Percentiles rank a stretch among this genome's conserved stretches.
These are phyloP conservation scores for Clarias pachynema DNA, from an alignment of 2,797 vertebrate species.

Conservation along the genomic window DNA sequence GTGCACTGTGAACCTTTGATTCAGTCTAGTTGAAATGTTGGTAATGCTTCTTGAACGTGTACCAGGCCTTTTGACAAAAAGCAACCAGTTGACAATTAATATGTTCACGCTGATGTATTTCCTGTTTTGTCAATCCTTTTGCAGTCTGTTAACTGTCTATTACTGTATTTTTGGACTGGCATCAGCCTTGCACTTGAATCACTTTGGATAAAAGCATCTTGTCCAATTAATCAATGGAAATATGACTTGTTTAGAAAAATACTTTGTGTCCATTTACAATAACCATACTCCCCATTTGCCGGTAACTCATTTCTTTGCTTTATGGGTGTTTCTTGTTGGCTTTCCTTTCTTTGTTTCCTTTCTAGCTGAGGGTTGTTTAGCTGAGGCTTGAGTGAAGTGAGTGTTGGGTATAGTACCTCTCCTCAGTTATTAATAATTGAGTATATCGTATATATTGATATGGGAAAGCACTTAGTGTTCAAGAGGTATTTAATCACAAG, in stretches of 20 bases:
- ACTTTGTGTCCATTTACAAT: neutral
- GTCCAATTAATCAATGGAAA: neutral
- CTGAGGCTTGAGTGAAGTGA: conserved; percentile 31
- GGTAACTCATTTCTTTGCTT: neutral
- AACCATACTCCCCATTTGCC: neutral
- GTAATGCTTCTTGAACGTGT: neutral
- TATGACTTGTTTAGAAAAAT: neutral
- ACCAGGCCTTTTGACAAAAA: neutral
- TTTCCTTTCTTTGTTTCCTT: neutral
- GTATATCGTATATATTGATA: conserved; percentile 54
- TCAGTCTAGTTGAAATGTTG: neutral
- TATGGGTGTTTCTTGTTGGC: neutral
- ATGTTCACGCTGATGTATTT: neutral
- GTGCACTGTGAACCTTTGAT: neutral
- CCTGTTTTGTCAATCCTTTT: neutral
- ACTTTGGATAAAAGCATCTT: neutral
- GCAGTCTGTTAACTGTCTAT: neutral
- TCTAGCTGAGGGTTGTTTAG: conserved; percentile 8
- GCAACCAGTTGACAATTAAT: neutral
- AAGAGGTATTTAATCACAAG: conserved; percentile 62
- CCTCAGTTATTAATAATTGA: conserved; percentile 57
- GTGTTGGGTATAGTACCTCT: conserved; percentile 25
- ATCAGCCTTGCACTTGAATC: neutral
- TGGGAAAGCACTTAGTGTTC: conserved; percentile 59
- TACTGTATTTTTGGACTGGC: neutral